phyloP scores from a whole-genome alignment of 2,113 vertebrate species.

The Gobiocypris rarus region DNA sequence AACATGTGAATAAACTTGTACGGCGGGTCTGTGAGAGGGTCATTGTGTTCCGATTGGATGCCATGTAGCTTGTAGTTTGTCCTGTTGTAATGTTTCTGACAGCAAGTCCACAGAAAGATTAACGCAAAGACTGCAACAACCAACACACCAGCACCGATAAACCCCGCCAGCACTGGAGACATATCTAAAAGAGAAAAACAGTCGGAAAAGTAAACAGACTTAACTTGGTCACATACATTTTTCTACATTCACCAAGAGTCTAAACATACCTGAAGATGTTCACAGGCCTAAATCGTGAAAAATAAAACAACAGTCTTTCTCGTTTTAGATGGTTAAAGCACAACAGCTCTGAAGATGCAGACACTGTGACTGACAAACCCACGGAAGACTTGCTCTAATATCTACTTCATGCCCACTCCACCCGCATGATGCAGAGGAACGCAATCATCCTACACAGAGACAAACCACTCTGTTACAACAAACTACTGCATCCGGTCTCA shows the following conservation, averaged over 20 bases:
- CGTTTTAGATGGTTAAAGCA: not conserved
- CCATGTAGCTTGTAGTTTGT: conserved; percentile 77
- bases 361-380: conserved; percentile 7
- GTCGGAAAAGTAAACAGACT: not conserved
- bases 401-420: conserved; percentile 12
- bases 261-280: conserved; percentile 23
- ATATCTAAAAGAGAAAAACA: conserved; percentile 78
- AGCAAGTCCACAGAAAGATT: conserved; percentile 94
- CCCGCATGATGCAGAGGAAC: not conserved
- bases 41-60: conserved; percentile 69
- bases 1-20: conserved; percentile 99
- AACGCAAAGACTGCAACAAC: conserved; percentile 86
- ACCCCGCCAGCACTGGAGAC: conserved; percentile 91
- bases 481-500: conserved; percentile 8
- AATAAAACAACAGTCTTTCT: not conserved
- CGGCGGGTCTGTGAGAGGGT: conserved; percentile 77
- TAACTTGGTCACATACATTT: not conserved
- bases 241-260: not conserved
- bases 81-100: conserved; percentile 87
- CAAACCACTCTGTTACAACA: too few species aligned
- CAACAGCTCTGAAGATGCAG: conserved; percentile 2
- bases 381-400: not conserved
- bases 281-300: not conserved
- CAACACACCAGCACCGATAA: conserved; percentile 90
- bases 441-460: not conserved